Conservation (phyloP, 2,888 invertebrate genomes). For the Leuctra nigra region DNA sequence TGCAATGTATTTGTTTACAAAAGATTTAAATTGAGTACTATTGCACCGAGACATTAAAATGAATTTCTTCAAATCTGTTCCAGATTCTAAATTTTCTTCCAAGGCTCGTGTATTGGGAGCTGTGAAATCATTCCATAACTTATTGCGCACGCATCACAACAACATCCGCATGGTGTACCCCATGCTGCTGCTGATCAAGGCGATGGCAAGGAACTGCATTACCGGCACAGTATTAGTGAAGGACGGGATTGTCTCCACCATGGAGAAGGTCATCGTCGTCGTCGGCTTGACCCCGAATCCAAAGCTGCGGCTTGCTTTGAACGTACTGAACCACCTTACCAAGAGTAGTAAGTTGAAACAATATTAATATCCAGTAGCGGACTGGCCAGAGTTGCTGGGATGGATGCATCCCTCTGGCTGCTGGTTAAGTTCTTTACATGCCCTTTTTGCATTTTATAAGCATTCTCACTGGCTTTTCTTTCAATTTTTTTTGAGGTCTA, state of each 20-base stretch:
- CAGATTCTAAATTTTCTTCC: conserved; percentile 54
- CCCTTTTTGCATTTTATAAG: no score
- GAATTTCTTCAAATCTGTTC: conserved; percentile 25
- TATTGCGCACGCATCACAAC: conserved; percentile 52
- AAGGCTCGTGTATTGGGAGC: conserved; percentile 56
- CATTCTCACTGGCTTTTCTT: no score
- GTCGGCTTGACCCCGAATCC: conserved; percentile 55
- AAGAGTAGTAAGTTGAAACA: conserved; percentile 60
- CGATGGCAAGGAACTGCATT: conserved; percentile 48
- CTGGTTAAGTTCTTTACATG: no score
- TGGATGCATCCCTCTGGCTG: no score
- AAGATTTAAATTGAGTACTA: no score
- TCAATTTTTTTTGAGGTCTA: no score
- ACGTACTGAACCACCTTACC: conserved; percentile 60
- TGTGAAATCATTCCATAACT: conserved; percentile 53
- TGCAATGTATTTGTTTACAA: no score
- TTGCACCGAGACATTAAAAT: not conserved
- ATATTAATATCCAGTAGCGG: no score
- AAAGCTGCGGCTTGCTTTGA: conserved; percentile 56
- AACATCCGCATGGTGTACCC: conserved; percentile 53
- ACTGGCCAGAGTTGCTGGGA: no score
- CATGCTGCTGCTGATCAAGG: conserved; percentile 52
- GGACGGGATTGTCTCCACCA: conserved; percentile 52
- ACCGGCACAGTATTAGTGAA: conserved; percentile 46
- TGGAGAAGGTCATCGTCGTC: conserved; percentile 53